Evolutionary conservation across 2,797 vertebrate species (phyloP), one percentile per base, ranked within the genome.

Genomic region (Apodemus agrarius): DNA sequence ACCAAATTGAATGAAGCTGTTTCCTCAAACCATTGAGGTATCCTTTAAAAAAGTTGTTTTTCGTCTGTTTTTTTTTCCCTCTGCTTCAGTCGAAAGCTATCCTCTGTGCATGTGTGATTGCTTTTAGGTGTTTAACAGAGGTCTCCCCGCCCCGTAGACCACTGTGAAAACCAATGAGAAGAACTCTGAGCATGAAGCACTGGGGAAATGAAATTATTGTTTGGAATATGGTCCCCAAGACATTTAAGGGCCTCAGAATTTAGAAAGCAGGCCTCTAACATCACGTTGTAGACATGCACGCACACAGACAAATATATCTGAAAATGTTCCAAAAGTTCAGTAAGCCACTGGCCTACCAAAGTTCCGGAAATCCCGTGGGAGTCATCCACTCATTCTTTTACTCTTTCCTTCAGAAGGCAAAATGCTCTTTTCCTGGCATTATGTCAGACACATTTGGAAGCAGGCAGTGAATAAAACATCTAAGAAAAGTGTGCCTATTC

Each of bases 1-100:
- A 96, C 89, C 67, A 89, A 92, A 79, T n/a, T 76, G 95, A 96
- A 94, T 10, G 63, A 95, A 92, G 76, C 24, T 63, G 14, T 93
- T 97, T 94, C 72, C 80, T 94, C 29, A 69, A 54, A 34, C 9
- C 26, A 79, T 26, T 93, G 90, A 72, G 76, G 69, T 87, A 94
- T 81, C 63, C 31, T 69, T 46, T 4, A 65, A 65, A 31, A 11
- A 29, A 63, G 61, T 63, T 63, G 61, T 4, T 63, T 12, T 29
- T 17, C 9, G 59, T 61, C 24, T 31, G 63, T 13, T 65, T 37
- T 21, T 3, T 72, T 37, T 37, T 72, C 9, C 88, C 74, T 97
- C 49, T 69, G 81, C 81, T 59, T 67, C 29, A 3, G 1, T 14
- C 59, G 61, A 90, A 91, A 89, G 37, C 26, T n/a, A 59, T 0